These are phyloP conservation scores for Mohoua ochrocephala DNA, from an alignment of 2,113 vertebrate species.

Conservation along the genomic window DNA sequence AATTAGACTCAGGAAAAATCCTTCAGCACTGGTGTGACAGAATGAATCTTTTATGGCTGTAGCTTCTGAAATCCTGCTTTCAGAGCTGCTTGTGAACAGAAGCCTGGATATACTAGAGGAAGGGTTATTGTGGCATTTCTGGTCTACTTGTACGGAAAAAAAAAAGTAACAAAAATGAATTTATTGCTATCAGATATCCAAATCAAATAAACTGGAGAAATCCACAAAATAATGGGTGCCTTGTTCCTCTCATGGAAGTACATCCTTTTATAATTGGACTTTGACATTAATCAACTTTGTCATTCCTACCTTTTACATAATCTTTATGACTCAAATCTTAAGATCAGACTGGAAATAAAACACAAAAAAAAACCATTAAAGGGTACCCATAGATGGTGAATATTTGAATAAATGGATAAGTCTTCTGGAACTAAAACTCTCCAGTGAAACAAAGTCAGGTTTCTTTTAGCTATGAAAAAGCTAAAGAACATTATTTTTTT, in stretches of 20 bases:
- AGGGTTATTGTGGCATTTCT: background rate
- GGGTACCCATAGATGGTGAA: background rate
- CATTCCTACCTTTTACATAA: background rate
- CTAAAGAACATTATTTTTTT: background rate
- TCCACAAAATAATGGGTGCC: conserved; percentile 20
- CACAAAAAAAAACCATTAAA: background rate
- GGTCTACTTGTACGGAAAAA: background rate
- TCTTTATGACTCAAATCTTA: conserved; percentile 8
- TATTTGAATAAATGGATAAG: background rate
- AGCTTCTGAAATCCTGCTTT: background rate
- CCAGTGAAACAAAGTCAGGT: background rate
- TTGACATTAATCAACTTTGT: background rate
- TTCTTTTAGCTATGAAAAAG: background rate
- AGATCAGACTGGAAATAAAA: background rate
- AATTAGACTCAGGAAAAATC: background rate
- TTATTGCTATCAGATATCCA: conserved; percentile 42
- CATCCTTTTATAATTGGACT: conserved; percentile 12
- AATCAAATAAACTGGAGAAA: conserved; percentile 51
- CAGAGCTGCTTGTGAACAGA: background rate
- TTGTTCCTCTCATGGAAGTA: conserved; percentile 16
- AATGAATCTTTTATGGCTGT: background rate
- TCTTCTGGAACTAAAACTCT: background rate
- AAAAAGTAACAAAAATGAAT: background rate
- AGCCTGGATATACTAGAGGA: background rate
- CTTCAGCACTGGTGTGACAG: background rate